Evolutionary conservation across 2,797 vertebrate species (phyloP).

Genomic region (Muscicapa striata): DNA sequence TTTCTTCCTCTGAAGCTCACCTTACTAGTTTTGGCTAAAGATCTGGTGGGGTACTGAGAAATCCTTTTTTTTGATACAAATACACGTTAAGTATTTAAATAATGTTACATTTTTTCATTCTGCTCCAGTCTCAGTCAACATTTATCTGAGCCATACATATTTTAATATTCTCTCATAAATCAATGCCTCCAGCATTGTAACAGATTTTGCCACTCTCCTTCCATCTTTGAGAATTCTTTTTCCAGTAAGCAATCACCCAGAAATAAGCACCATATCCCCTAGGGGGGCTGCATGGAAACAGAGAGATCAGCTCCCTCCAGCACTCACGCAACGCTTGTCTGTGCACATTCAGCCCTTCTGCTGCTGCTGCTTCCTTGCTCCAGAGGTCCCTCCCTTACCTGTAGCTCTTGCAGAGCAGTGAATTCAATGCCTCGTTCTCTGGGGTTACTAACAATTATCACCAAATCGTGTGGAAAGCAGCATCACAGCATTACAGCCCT

Average conservation of each 20-base stretch:
- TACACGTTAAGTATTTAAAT: neutral
- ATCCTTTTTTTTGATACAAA: neutral
- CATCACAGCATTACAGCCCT: neutral
- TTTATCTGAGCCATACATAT: neutral
- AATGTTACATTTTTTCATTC: neutral
- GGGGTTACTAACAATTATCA: neutral
- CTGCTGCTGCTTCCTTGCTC: neutral
- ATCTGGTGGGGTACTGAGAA: neutral
- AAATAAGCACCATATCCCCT: neutral
- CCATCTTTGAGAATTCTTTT: neutral
- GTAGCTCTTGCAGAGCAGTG: neutral
- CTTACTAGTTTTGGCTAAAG: neutral
- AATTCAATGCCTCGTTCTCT: neutral
- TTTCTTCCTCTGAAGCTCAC: neutral
- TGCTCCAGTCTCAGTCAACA: neutral
- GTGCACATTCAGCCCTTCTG: neutral
- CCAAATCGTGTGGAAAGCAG: neutral
- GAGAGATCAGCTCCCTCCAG: neutral
- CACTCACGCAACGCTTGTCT: fast-evolving
- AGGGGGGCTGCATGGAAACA: neutral
- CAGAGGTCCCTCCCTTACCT: neutral
- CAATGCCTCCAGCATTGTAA: neutral
- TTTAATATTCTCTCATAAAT: constrained; percentile 47
- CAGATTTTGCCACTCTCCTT: neutral
- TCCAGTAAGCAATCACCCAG: neutral